These are phyloP conservation scores for Diploscapter pachys DNA, from an alignment of 1,140 invertebrate species.

Conservation along the genomic window DNA sequence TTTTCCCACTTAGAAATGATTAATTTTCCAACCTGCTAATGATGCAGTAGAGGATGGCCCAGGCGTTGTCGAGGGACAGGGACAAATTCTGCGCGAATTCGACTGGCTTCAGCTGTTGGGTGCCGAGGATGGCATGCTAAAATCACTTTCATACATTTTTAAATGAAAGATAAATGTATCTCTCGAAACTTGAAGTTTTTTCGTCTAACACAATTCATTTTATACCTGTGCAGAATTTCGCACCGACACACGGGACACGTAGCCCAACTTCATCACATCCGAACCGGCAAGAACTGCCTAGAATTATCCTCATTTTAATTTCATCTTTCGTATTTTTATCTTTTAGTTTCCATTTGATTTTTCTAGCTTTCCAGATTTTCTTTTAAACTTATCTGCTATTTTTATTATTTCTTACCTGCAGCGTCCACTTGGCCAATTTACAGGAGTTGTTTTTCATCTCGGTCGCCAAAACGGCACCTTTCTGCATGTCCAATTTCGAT, in stretches of 20 bases:
- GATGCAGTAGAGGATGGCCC: conserved; percentile 96
- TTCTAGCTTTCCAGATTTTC: no score
- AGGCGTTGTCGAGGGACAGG: conserved; percentile 98
- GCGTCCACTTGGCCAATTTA: conserved; percentile 98
- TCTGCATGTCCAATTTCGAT: conserved; percentile 77
- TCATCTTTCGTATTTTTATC: no score
- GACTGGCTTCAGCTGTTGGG: conserved; percentile 94
- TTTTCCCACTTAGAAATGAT: background rate
- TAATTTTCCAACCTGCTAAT: conserved; percentile 74
- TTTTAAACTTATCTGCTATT: background rate
- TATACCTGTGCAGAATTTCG: conserved; percentile 76
- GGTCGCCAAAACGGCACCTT: conserved; percentile 94
- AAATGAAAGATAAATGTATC: no score
- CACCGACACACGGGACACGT: conserved; percentile 87
- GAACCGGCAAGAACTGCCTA: conserved; percentile 88
- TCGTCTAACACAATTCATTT: no score
- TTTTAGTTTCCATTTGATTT: no score
- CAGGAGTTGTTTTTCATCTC: conserved; percentile 97
- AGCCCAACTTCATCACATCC: conserved; percentile 96
- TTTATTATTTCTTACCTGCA: conserved; percentile 62
- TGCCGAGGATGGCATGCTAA: conserved; percentile 91
- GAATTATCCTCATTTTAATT: background rate
- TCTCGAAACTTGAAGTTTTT: no score
- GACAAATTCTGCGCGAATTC: conserved; percentile 99
- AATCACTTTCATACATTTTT: no score